Evolutionary conservation across 2,113 vertebrate genomes (phyloP).

Genomic region (Athene noctua): DNA sequence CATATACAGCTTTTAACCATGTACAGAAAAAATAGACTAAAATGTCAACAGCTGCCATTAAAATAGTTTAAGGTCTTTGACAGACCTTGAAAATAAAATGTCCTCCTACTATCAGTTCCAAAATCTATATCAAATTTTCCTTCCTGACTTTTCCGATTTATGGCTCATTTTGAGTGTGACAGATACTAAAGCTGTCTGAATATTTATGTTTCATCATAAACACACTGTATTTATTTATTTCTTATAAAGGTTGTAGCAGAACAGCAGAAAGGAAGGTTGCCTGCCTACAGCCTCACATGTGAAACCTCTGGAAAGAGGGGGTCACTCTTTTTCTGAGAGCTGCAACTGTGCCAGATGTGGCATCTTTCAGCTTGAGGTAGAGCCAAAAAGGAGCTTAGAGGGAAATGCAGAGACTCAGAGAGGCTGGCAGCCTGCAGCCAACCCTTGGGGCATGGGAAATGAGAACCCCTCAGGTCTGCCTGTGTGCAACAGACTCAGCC

Average conservation of each 20-base stretch:
- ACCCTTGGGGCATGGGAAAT: neutral
- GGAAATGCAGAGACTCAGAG: neutral
- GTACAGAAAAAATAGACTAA: neutral
- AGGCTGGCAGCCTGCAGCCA: rapidly evolving
- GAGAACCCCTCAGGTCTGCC: neutral
- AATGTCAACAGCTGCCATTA: neutral
- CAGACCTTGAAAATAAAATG: neutral
- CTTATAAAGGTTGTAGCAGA: neutral
- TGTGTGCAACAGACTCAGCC: neutral
- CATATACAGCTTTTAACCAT: neutral
- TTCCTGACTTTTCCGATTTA: neutral
- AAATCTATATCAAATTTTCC: neutral
- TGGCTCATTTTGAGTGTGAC: neutral
- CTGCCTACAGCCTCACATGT: neutral
- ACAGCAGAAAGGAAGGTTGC: neutral
- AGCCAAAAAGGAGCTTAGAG: neutral
- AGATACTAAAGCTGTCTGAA: neutral
- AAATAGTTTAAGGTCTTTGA: neutral
- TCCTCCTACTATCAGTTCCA: neutral
- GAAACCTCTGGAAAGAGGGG: neutral
- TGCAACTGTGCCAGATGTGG: neutral
- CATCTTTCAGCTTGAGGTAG: neutral
- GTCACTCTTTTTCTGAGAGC: rapidly evolving
- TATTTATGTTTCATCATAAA: neutral
- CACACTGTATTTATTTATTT: neutral